Conservation (phyloP, 2,113 vertebrate genomes). For the Hippoglossus stenolepis region DNA sequence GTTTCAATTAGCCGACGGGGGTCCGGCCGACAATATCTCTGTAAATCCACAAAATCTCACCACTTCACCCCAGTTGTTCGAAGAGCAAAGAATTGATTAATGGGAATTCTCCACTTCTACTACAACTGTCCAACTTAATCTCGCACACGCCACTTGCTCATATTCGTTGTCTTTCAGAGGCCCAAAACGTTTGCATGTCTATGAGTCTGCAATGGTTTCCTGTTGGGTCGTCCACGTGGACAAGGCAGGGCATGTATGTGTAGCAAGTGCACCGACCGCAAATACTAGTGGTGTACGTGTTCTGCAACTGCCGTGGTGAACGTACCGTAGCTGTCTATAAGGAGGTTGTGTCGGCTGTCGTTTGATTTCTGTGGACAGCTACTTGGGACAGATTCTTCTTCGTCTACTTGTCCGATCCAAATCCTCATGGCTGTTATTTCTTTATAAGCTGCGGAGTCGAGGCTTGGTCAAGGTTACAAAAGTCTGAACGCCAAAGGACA, state of each 20-base stretch:
- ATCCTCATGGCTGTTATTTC: neutral
- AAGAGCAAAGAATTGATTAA: slow-evolving; percentile 39
- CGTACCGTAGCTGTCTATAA: neutral
- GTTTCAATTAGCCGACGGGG: slow-evolving; percentile 64
- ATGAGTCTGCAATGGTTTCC: neutral
- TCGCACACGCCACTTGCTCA: slow-evolving; percentile 8
- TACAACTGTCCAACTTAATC: slow-evolving; percentile 22
- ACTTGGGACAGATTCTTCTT: neutral
- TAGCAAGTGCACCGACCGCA: too few species aligned
- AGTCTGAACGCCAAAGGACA: neutral
- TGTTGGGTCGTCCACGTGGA: too few species aligned
- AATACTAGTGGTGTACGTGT: too few species aligned
- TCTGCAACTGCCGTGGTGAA: too few species aligned
- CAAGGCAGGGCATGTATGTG: too few species aligned
- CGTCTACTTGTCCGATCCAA: neutral
- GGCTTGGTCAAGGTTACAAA: slow-evolving; percentile 25
- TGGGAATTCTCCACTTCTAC: slow-evolving; percentile 2
- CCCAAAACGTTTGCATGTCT: neutral
- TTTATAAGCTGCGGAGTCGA: neutral
- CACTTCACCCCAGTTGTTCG: slow-evolving; percentile 24
- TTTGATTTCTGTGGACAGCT: neutral
- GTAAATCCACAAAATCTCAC: slow-evolving; percentile 34
- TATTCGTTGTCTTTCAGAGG: slow-evolving; percentile 17
- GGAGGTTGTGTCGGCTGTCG: neutral
- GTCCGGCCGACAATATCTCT: slow-evolving; percentile 9